phyloP scores from a whole-genome alignment of 2,888 invertebrate genomes.

The Drosophila peninsularis region DNA sequence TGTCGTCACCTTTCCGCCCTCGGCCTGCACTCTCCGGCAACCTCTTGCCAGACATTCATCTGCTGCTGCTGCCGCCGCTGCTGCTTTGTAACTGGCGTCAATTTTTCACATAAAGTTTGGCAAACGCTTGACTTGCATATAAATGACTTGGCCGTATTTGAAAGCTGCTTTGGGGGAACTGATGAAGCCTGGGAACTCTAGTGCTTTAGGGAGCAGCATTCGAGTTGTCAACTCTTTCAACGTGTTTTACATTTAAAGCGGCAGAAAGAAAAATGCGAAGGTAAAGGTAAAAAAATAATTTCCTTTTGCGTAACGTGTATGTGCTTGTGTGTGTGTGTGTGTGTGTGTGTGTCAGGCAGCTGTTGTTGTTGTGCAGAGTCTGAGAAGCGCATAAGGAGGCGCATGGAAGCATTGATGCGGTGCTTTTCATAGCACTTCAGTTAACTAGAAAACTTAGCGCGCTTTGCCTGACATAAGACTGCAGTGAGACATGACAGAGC shows the following conservation, averaged over 20 bases:
- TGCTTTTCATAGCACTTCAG: conserved; percentile 17
- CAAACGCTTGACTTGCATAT: conserved; percentile 78
- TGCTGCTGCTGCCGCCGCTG: conserved; percentile 16
- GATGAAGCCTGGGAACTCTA: conserved; percentile 31
- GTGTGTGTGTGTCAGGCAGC: conserved; percentile 17
- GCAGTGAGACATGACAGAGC: no score
- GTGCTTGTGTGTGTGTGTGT: conserved; percentile 12
- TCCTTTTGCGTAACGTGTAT: conserved; percentile 64
- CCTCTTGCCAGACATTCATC: conserved; percentile 15
- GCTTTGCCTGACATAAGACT: neutral
- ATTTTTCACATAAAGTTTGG: conserved; percentile 80
- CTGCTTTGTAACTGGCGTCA: conserved; percentile 59
- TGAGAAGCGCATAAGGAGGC: conserved; percentile 9
- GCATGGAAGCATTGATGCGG: conserved; percentile 7
- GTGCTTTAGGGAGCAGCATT: conserved; percentile 44
- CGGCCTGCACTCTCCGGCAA: conserved; percentile 5
- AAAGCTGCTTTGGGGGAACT: conserved; percentile 32
- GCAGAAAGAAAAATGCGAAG: conserved; percentile 47
- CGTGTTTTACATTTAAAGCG: conserved; percentile 77
- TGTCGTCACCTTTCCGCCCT: conserved; percentile 44
- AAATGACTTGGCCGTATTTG: conserved; percentile 72
- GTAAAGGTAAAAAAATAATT: conserved; percentile 63
- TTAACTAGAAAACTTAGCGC: conserved; percentile 16
- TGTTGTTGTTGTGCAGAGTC: conserved; percentile 30
- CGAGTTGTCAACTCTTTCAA: conserved; percentile 79